Evolutionary conservation across 2,888 invertebrate genomes (phyloP).

Genomic region (Agrochola circellaris): DNA sequence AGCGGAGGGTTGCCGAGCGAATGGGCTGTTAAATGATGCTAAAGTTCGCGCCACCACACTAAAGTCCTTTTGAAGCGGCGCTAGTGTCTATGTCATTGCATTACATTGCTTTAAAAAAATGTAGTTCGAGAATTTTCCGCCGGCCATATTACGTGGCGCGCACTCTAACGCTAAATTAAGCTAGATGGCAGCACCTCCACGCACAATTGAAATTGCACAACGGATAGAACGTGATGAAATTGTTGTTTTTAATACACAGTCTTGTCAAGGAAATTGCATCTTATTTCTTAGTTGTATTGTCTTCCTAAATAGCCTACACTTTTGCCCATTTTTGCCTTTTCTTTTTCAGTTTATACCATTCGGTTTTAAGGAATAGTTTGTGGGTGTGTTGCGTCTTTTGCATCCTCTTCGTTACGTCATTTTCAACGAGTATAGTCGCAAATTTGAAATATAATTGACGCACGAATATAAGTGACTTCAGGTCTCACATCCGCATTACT

Average conservation of each 20-base stretch:
- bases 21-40: slow-evolving; percentile 39
- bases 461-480: too few species aligned
- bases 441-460: too few species aligned
- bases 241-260: not conserved
- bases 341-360: not conserved
- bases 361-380: not conserved
- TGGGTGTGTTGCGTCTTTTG: not conserved
- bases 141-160: too few species aligned
- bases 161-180: not conserved
- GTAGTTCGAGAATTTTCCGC: too few species aligned
- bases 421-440: too few species aligned
- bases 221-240: not conserved
- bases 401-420: too few species aligned
- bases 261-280: not conserved
- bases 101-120: too few species aligned
- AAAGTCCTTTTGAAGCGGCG: too few species aligned
- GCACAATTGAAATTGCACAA: not conserved
- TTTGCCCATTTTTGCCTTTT: not conserved
- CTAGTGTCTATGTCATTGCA: too few species aligned
- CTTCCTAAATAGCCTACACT: not conserved
- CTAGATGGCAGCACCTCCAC: slow-evolving; percentile 22
- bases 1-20: slow-evolving; percentile 3
- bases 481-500: too few species aligned
- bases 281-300: not conserved
- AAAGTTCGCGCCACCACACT: too few species aligned